A percentile compares a stretch with the other conserved stretches of the same genome.
These are phyloP conservation scores for Cairina moschata DNA, from an alignment of 2,113 vertebrate genomes.

Conservation along the genomic window DNA sequence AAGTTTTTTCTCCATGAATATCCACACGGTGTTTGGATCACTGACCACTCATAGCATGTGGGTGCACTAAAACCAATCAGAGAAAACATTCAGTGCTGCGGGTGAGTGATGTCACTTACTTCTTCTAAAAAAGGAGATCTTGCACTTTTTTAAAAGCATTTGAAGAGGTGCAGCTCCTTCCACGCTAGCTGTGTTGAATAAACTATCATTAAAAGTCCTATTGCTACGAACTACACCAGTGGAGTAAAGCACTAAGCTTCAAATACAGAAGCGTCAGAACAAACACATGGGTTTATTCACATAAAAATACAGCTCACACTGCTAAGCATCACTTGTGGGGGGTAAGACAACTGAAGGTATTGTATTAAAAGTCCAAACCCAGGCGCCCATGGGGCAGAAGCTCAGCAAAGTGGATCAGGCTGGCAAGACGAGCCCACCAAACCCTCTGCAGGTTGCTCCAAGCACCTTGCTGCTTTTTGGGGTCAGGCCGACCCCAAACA, in stretches of 20 bases:
- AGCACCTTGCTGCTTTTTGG: accelerated
- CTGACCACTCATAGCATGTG: background rate
- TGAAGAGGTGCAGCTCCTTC: background rate
- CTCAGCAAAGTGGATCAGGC: background rate
- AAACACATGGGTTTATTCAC: background rate
- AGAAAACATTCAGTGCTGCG: background rate
- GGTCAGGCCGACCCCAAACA: no score
- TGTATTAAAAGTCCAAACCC: no score
- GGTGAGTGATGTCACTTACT: background rate
- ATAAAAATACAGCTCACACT: background rate
- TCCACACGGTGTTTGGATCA: background rate
- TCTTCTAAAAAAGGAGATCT: background rate
- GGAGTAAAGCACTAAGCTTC: background rate
- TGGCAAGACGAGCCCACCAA: accelerated
- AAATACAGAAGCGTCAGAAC: no score
- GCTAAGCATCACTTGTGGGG: background rate
- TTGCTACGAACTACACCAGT: background rate
- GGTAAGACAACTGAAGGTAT: background rate
- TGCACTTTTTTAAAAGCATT: background rate
- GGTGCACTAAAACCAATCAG: background rate
- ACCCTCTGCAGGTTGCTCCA: background rate
- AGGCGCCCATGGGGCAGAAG: no score
- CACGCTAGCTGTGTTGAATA: background rate
- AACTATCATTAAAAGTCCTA: background rate
- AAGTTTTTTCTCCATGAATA: background rate